Evolutionary conservation across 1,140 invertebrate genomes (phyloP), one percentile per base, ranked within the genome.

Genomic region (Leucophenga varia): DNA sequence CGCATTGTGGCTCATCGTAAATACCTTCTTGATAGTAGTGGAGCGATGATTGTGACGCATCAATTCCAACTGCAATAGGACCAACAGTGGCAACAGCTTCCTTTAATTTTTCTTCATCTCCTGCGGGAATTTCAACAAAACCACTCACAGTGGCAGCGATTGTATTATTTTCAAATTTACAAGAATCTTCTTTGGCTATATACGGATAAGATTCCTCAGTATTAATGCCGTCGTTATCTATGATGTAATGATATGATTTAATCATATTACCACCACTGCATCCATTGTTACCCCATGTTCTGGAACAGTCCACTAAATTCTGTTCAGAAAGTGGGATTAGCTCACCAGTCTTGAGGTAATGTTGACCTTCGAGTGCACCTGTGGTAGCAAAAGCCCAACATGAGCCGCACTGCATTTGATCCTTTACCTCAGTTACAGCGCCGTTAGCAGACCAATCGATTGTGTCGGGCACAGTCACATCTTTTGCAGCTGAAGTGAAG

Each of bases 321-420:
- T 97, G 92, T 76, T 95, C 92, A 49, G 89, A 92, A 0, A 97
- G 79, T 2, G 87, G 87, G 1, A 91, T 78, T 2, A 96, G 76
- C 35, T 78, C 75, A 21, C 79, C 78, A 22, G 75, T 79, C 40
- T 81, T 80, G 19, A 81, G 77, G 43, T 80, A 82, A 47, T 83
- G 72, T 59, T 89, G 88, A 10, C 87, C 86, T 76, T 92, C 89
- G 31, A 92, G 70, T 1, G 88, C 79, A 2, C 85, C 96, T 55
- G 93, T 95, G 2, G 88, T 76, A 52, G 89, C 89, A 78, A 97
- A 96, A 49, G 92, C 84, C 93, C 93, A 97, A 78, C 93, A 96
- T 1, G 90, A 92, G 25, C 92, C 92, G 78, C 94, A 97, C 59
- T 4, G 17, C 1, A 52, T 89, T 80, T 97, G 94, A 78, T 95